phyloP scores from a whole-genome alignment of 2,797 vertebrate species.

The Sorex maritimensis region DNA sequence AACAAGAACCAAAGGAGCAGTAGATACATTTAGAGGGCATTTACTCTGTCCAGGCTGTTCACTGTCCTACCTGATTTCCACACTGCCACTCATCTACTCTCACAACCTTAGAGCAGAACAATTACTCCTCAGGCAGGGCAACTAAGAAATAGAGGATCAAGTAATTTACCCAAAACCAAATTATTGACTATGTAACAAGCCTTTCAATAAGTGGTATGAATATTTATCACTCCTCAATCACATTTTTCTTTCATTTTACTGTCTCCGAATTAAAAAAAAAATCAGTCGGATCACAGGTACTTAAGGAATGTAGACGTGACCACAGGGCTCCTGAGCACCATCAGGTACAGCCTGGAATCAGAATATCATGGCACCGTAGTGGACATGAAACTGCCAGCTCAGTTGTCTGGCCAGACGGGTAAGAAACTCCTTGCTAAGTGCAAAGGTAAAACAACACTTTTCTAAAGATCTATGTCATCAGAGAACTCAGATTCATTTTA shows the following conservation, averaged over 20 bases:
- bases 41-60: not conserved
- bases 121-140: slow-evolving; percentile 9
- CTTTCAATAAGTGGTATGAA: not conserved
- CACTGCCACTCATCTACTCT: not conserved
- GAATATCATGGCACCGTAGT: no score
- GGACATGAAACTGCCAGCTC: no score
- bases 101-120: not conserved
- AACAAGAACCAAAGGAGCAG: not conserved
- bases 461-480: not conserved
- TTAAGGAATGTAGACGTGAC: no score
- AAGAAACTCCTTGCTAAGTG: no score
- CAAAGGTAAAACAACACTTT: not conserved
- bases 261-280: slow-evolving; percentile 26
- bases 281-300: no score
- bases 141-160: slow-evolving; percentile 45
- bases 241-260: not conserved
- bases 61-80: not conserved
- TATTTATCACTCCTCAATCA: not conserved
- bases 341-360: no score
- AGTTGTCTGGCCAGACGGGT: no score
- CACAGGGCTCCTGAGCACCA: no score
- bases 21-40: not conserved
- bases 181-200: not conserved
- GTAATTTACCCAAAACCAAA: slow-evolving; percentile 9
- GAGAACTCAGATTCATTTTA: not conserved